Base-by-base conservation (phyloP, 2,888 invertebrate species). In the Drosophila nigritarsus region DNA sequence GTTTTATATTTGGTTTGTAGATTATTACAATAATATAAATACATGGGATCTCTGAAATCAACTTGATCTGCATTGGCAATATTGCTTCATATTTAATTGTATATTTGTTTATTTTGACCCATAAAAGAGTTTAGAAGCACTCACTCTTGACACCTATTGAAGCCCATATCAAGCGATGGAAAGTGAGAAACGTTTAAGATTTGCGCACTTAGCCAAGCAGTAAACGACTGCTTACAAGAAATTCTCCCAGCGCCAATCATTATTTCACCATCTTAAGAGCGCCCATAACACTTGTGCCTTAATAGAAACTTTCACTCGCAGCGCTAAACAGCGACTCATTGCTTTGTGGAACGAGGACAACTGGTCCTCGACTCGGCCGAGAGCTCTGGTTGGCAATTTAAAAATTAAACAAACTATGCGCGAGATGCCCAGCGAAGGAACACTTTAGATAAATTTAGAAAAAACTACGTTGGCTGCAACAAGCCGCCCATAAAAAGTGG, bases 391-490 rank as follows among this genome's bases (percentile, higher is more conserved):
- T 61, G 68, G 79, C 73, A 82, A 87, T 84, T 84, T 84, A 67
- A 81, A 77, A 85, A 87, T 85, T 87, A 83, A 81, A 70, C 73
- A 59, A 74, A 75, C 63, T 66, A 53, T 65, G 59, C 38, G 29
- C 56, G 56, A 60, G 42, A 50, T 60, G 55, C 63, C 13, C 45
- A 51, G 38, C 45, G 5, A 62, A 51, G 30, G 64, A 76, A 68
- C 81, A 79, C 87, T 86, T 88, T 80, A 86, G 82, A 73, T 77
- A 73, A 86, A 88, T 78, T 83, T 86, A 83, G 85, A 86, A 83
- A 83, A 88, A 83, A 45, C 62, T 65, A 49, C 58, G 75, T 62
- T 55, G 78, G 69, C 66, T 78, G 77, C 74, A 78, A 30, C 65
- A 69, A 66, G 36, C 30, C 60, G 76, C 61, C 54, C 38, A 71